Percentiles rank a stretch among this genome's conserved stretches.
Evolutionary conservation across 2,888 invertebrate species (phyloP).

Genomic region (Macrosoma leucophasiata): DNA sequence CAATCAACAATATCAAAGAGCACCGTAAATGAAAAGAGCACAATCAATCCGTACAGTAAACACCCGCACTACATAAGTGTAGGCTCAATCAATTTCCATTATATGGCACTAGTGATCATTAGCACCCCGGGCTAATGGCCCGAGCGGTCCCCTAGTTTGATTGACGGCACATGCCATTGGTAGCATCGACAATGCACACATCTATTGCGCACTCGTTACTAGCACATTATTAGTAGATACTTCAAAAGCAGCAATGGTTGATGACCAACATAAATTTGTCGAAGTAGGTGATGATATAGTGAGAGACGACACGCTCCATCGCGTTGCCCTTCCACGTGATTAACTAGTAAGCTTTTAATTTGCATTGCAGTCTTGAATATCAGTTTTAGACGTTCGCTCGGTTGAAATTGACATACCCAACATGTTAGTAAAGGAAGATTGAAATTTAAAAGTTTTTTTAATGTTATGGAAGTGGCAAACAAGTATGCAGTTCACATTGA

Average conservation of each 20-base stretch:
- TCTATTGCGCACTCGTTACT: neutral
- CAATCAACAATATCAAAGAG: neutral
- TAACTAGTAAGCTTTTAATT: constrained; percentile 3
- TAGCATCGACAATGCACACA: neutral
- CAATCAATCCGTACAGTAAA: too few relatives aligned
- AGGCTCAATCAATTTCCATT: constrained; percentile 2
- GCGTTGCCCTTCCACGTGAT: constrained; percentile 2
- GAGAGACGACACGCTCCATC: neutral
- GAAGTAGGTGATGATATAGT: too few relatives aligned
- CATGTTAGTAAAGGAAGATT: too few relatives aligned
- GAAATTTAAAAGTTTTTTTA: too few relatives aligned
- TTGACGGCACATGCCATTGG: neutral
- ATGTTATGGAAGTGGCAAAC: too few relatives aligned
- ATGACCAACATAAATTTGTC: neutral
- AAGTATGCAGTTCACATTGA: too few relatives aligned
- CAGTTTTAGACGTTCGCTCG: too few relatives aligned
- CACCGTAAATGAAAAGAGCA: neutral
- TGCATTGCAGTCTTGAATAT: too few relatives aligned
- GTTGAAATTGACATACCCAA: too few relatives aligned
- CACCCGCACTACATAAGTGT: too few relatives aligned
- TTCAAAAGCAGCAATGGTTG: neutral
- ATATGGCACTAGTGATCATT: constrained; percentile 1
- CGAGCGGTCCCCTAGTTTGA: neutral
- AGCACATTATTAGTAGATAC: too few relatives aligned
- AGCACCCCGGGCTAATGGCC: constrained; percentile 4